Percentiles rank a stretch among this genome's conserved stretches.
These are phyloP conservation scores for Propithecus coquereli DNA, from an alignment of 2,113 vertebrate species.

Conservation along the genomic window DNA sequence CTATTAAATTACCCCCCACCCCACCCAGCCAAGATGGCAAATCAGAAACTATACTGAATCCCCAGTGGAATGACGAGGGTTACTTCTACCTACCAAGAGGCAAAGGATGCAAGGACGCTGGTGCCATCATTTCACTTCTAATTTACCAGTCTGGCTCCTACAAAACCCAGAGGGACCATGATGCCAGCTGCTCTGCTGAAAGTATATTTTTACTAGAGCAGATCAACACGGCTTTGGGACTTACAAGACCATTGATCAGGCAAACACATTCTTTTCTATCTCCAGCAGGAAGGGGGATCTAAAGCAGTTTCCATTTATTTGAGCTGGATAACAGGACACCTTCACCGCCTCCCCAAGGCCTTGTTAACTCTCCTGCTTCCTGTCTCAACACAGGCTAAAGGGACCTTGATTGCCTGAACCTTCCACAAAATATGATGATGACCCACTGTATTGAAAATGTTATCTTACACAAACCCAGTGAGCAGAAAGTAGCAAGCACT, in stretches of 20 bases:
- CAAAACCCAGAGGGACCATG: not conserved
- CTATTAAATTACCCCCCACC: not conserved
- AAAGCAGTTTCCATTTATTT: not conserved
- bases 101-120: not conserved
- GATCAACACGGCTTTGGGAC: not conserved
- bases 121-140: not conserved
- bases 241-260: not conserved
- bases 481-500: not conserved
- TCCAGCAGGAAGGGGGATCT: not conserved
- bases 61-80: not conserved
- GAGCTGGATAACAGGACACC: not conserved
- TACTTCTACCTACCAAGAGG: not conserved
- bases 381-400: not conserved
- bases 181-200: not conserved
- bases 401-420: not conserved
- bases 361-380: not conserved
- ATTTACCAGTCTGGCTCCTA: not conserved
- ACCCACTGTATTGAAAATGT: not conserved
- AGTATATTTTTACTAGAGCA: not conserved
- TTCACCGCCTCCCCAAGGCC: not conserved
- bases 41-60: not conserved
- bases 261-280: not conserved
- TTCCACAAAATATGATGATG: not conserved
- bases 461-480: not conserved
- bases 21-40: not conserved